phyloP scores from a whole-genome alignment of 1,140 invertebrate species.

The Chironomus striatipennis region DNA sequence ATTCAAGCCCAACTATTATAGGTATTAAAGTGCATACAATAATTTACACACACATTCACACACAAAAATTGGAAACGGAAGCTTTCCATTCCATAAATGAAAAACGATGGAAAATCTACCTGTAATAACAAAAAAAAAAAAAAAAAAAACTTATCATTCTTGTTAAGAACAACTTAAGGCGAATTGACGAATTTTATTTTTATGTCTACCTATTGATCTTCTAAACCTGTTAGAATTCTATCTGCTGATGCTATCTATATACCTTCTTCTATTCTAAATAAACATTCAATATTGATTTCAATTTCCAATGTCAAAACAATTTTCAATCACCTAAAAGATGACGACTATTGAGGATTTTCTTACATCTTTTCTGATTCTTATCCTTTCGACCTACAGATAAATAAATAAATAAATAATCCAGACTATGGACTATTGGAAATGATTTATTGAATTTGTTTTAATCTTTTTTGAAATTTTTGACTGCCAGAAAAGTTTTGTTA shows the following conservation, averaged over 20 bases:
- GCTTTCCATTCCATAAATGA: not conserved
- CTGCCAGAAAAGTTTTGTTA: too few relatives aligned
- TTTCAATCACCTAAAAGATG: not conserved
- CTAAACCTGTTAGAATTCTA: too few relatives aligned
- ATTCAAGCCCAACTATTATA: constrained; percentile 97
- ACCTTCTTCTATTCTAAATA: too few relatives aligned
- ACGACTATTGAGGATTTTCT: not conserved
- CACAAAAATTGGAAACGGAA: not conserved
- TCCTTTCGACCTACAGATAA: not conserved
- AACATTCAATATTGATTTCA: not conserved
- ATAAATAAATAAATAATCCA: not conserved
- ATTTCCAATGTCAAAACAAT: not conserved
- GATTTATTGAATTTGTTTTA: too few relatives aligned
- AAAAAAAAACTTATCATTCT: not conserved
- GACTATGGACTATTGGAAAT: not conserved
- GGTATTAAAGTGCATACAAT: constrained; percentile 45
- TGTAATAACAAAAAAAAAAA: not conserved
- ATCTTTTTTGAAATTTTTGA: too few relatives aligned
- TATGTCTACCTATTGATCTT: not conserved
- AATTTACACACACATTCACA: not conserved
- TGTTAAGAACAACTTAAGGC: too few relatives aligned
- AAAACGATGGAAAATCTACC: not conserved
- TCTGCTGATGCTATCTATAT: too few relatives aligned
- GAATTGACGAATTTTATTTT: constrained; percentile 2
- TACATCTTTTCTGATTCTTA: not conserved